phyloP scores from a whole-genome alignment of 2,113 vertebrate genomes.

The Labeo rohita region DNA sequence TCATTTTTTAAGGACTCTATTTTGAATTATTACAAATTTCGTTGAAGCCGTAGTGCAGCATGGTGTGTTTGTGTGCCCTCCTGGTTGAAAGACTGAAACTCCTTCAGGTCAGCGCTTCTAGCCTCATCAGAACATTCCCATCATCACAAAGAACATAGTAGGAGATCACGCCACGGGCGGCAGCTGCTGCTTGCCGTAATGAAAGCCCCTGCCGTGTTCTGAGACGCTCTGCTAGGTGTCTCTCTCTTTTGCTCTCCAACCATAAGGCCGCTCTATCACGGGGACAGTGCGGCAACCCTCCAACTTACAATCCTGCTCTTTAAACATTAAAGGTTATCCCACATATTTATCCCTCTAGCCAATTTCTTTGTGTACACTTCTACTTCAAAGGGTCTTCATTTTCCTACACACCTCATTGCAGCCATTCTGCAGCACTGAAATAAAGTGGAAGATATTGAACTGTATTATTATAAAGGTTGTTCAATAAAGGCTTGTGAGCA shows the following conservation, averaged over 20 bases:
- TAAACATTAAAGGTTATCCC: slow-evolving; percentile 53
- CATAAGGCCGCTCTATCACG: slow-evolving; percentile 32
- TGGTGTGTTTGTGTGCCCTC: slow-evolving; percentile 52
- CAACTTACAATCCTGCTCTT: slow-evolving; percentile 55
- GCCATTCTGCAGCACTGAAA: slow-evolving; percentile 32
- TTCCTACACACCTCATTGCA: slow-evolving; percentile 42
- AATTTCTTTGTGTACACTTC: slow-evolving; percentile 56
- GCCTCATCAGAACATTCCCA: slow-evolving; percentile 64
- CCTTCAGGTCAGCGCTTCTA: slow-evolving; percentile 62
- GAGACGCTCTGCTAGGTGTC: slow-evolving; percentile 52
- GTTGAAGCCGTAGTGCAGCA: slow-evolving; percentile 62
- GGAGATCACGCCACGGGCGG: slow-evolving; percentile 45
- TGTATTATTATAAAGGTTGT: slow-evolving; percentile 52
- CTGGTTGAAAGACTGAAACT: slow-evolving; percentile 50
- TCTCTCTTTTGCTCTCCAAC: slow-evolving; percentile 25
- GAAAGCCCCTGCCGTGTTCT: slow-evolving; percentile 68
- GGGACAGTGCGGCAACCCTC: slow-evolving; percentile 34
- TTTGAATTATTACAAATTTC: slow-evolving; percentile 69
- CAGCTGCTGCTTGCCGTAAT: slow-evolving; percentile 62
- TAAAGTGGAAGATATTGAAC: slow-evolving; percentile 53
- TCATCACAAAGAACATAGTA: slow-evolving; percentile 60
- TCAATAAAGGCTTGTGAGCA: slow-evolving; percentile 55
- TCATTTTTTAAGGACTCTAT: slow-evolving; percentile 61
- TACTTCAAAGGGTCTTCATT: slow-evolving; percentile 55
- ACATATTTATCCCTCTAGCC: slow-evolving; percentile 53